These are phyloP conservation scores for Brachyptera putata DNA, from an alignment of 2,888 invertebrate species.

Conservation along the genomic window DNA sequence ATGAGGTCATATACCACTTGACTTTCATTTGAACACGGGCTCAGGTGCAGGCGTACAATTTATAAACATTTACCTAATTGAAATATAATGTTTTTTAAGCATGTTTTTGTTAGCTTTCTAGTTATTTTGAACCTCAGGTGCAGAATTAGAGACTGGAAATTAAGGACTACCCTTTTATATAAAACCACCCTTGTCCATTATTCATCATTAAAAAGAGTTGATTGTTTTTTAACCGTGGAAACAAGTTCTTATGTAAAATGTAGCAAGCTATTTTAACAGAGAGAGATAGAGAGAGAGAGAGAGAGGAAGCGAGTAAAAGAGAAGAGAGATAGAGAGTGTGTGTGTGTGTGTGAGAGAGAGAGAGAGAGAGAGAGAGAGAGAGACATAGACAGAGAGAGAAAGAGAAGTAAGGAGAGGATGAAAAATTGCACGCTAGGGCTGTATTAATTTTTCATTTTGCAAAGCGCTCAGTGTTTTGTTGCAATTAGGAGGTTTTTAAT, in stretches of 20 bases:
- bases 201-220: slow-evolving; percentile 21
- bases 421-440: slow-evolving; percentile 24
- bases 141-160: slow-evolving; percentile 17
- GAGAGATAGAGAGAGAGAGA: too few relatives aligned
- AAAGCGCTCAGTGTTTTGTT: slow-evolving; percentile 24
- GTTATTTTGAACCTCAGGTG: slow-evolving; percentile 18
- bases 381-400: too few relatives aligned
- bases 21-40: background rate
- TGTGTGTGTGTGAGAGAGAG: too few relatives aligned
- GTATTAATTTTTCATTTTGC: slow-evolving; percentile 28
- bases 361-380: too few relatives aligned
- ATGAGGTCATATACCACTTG: background rate
- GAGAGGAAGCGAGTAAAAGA: too few relatives aligned
- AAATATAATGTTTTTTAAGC: slow-evolving; percentile 18
- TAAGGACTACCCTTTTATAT: slow-evolving; percentile 16
- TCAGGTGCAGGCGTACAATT: background rate
- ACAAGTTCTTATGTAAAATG: slow-evolving; percentile 19
- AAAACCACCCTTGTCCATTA: slow-evolving; percentile 20
- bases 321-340: too few relatives aligned
- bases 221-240: slow-evolving; percentile 14
- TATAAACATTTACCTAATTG: slow-evolving; percentile 16
- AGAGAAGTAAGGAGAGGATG: slow-evolving; percentile 13
- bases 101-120: slow-evolving; percentile 8
- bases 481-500: slow-evolving; percentile 31
- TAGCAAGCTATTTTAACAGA: background rate